Percentiles rank a stretch among this genome's conserved stretches.
phyloP scores from a whole-genome alignment of 2,113 vertebrate genomes.

The Pachypanchax playfairii region DNA sequence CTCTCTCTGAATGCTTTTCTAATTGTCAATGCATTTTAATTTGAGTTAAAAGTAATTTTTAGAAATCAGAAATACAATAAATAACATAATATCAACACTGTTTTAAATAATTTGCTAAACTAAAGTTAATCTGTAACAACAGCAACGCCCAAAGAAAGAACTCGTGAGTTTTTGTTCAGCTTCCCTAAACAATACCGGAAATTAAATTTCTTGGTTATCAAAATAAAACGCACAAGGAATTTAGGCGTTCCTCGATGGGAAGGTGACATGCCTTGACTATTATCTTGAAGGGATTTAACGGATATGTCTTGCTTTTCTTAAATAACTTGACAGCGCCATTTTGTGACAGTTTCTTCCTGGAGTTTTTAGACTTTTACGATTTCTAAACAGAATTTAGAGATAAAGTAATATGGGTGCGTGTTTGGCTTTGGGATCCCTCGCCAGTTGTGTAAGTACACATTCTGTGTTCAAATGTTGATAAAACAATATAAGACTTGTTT shows the following conservation, averaged over 20 bases:
- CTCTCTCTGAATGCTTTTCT: no score
- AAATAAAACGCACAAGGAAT: neutral
- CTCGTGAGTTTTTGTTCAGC: neutral
- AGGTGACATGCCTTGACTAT: neutral
- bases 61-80: no score
- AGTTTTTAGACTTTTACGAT: neutral
- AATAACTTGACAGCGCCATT: neutral
- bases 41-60: no score
- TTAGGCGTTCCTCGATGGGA: no score
- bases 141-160: neutral
- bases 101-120: no score
- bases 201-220: neutral
- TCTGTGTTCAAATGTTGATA: neutral
- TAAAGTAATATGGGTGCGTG: conserved; percentile 85
- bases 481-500: neutral
- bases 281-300: conserved; percentile 11
- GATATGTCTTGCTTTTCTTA: rapidly evolving
- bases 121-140: no score
- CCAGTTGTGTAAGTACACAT: conserved; percentile 87
- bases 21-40: no score
- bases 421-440: conserved; percentile 86
- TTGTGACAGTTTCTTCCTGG: conserved; percentile 38
- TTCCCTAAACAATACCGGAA: neutral
- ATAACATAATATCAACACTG: no score
- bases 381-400: neutral